Evolutionary conservation across 2,888 invertebrate species (phyloP).

Genomic region (Dorcus hopei): DNA sequence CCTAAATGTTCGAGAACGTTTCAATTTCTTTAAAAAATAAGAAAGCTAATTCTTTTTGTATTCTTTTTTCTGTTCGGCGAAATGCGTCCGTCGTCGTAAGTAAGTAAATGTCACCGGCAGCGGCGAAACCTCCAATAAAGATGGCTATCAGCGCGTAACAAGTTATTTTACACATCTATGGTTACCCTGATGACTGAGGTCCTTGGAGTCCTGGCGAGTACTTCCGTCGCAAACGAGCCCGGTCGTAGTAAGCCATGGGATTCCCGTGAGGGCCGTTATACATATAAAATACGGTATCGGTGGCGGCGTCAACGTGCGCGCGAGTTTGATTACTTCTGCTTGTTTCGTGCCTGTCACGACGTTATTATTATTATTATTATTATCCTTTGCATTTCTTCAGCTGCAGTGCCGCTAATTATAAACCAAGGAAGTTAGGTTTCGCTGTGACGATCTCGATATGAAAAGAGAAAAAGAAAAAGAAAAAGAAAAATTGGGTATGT

Average conservation of each 20-base stretch:
- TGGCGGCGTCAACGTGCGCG: slow-evolving; percentile 28
- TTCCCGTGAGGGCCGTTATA: slow-evolving; percentile 39
- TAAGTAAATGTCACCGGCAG: background rate
- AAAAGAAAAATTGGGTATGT: no score
- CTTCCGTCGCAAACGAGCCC: slow-evolving; percentile 28
- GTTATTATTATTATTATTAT: no score
- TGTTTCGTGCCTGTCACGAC: background rate
- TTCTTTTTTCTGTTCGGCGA: no score
- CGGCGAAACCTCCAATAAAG: slow-evolving; percentile 34
- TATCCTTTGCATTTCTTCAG: no score
- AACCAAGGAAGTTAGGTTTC: no score
- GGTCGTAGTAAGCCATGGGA: slow-evolving; percentile 29
- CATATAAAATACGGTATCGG: slow-evolving; percentile 39
- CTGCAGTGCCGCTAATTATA: no score
- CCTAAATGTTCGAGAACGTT: no score
- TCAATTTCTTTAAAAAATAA: no score
- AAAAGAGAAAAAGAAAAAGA: no score
- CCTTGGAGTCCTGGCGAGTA: slow-evolving; percentile 18
- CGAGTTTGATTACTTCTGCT: slow-evolving; percentile 34
- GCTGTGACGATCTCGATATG: no score
- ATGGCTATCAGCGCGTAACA: slow-evolving; percentile 46
- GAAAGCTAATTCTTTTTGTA: no score
- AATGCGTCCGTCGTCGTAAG: no score
- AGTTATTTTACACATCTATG: slow-evolving; percentile 53
- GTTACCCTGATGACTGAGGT: slow-evolving; percentile 34